Evolutionary conservation across 2,888 invertebrate genomes (phyloP).

Genomic region (Aleiodes testaceus): DNA sequence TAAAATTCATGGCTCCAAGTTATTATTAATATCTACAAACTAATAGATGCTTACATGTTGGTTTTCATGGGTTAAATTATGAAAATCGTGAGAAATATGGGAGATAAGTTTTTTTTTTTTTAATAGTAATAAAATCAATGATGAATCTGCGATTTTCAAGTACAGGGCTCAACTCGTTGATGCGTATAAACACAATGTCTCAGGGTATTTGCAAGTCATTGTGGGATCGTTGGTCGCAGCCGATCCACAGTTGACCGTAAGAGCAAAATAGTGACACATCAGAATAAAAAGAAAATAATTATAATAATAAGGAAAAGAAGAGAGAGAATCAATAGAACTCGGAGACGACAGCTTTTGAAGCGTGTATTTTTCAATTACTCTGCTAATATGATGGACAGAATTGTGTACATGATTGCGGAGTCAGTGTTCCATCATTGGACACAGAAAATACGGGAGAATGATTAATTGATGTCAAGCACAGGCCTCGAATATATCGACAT

Average conservation of each 20-base stretch:
- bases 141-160: slow-evolving; percentile 2
- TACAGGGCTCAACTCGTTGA: slow-evolving; percentile 49
- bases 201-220: slow-evolving; percentile 67
- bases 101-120: slow-evolving; percentile 54
- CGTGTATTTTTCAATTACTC: slow-evolving; percentile 72
- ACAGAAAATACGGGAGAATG: slow-evolving; percentile 54
- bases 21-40: neutral
- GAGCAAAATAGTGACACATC: slow-evolving; percentile 27
- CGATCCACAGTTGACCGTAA: slow-evolving; percentile 40
- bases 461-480: slow-evolving; percentile 73
- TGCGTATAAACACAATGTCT: slow-evolving; percentile 53
- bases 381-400: slow-evolving; percentile 65
- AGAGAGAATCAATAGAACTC: slow-evolving; percentile 57
- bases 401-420: slow-evolving; percentile 64
- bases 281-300: slow-evolving; percentile 40
- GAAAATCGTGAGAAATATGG: no score
- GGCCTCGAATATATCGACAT: slow-evolving; percentile 56
- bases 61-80: no score
- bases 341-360: slow-evolving; percentile 62
- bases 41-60: no score
- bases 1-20: neutral
- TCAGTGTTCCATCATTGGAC: slow-evolving; percentile 70
- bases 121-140: slow-evolving; percentile 56
- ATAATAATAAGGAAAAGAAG: slow-evolving; percentile 26
- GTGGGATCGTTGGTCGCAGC: slow-evolving; percentile 65